Percentiles rank a stretch among this genome's conserved stretches.
Conservation (phyloP, 2,888 invertebrate genomes). For the Agrotis exclamationis region DNA sequence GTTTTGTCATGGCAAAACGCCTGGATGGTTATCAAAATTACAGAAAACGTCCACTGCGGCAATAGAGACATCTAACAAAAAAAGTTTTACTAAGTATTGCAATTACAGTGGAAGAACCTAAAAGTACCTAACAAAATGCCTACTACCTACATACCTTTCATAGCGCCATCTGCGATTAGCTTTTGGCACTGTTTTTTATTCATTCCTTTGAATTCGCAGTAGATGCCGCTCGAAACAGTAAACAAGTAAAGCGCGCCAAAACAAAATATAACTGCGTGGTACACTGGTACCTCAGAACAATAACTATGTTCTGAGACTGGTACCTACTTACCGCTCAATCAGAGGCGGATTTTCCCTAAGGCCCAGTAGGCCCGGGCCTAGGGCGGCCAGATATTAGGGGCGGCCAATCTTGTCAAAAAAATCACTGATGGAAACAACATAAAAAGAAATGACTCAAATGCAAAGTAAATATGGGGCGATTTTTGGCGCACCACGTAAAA, state of each 20-base stretch:
- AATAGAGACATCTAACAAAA: constrained; percentile 19
- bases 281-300: no score
- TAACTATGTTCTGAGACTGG: no score
- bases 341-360: no score
- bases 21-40: neutral
- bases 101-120: neutral
- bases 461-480: no score
- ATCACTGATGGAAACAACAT: no score
- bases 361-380: no score
- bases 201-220: constrained; percentile 13
- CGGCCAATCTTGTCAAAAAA: no score
- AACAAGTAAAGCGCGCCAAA: constrained; percentile 12
- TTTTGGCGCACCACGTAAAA: no score
- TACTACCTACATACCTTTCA: neutral
- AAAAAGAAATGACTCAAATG: no score
- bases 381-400: no score
- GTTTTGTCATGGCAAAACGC: no score
- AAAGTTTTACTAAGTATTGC: neutral
- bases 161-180: constrained; percentile 50
- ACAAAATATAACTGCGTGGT: neutral
- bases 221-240: constrained; percentile 40
- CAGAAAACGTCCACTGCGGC: neutral
- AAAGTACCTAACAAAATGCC: neutral
- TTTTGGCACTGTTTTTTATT: constrained; percentile 9
- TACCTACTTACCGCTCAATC: no score